Conservation (phyloP, 2,888 invertebrate species). For the Fragum sueziense region DNA sequence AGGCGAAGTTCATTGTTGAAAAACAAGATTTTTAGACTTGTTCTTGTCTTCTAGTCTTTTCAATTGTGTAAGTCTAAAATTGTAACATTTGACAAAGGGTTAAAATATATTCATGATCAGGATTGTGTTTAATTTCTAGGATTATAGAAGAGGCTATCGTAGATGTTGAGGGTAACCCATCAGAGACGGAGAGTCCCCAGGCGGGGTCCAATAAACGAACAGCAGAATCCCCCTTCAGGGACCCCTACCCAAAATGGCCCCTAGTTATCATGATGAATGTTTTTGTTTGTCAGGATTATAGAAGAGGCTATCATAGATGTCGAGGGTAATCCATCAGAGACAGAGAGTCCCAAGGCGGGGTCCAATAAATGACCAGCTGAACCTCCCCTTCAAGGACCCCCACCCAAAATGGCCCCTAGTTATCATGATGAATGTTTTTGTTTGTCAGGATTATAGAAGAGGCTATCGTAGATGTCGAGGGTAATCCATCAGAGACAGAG, state of each 20-base stretch:
- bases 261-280: no score
- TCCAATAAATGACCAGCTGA: constrained; percentile 63
- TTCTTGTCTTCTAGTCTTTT: no score
- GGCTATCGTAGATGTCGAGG: constrained; percentile 55
- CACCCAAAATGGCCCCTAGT: constrained; percentile 35
- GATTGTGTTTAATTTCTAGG: constrained; percentile 13
- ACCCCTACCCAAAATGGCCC: constrained; percentile 32
- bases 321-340: constrained; percentile 44
- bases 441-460: constrained; percentile 44
- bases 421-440: no score
- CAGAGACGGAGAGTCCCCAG: constrained; percentile 42
- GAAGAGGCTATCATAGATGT: constrained; percentile 58
- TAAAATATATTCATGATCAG: no score
- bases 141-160: constrained; percentile 51
- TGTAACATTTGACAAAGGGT: no score
- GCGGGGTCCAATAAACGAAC: constrained; percentile 58
- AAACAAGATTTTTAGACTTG: no score
- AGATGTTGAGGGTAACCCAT: constrained; percentile 48
- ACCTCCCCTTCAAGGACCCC: constrained; percentile 52
- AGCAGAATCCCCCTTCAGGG: constrained; percentile 60
- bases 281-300: constrained; percentile 17
- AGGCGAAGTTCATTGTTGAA: no score
- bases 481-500: constrained; percentile 37
- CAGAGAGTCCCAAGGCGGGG: constrained; percentile 38
- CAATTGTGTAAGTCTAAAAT: no score